These are phyloP conservation scores for Pelecanoides urinatrix DNA, from an alignment of 2,113 vertebrate species.

Conservation along the genomic window DNA sequence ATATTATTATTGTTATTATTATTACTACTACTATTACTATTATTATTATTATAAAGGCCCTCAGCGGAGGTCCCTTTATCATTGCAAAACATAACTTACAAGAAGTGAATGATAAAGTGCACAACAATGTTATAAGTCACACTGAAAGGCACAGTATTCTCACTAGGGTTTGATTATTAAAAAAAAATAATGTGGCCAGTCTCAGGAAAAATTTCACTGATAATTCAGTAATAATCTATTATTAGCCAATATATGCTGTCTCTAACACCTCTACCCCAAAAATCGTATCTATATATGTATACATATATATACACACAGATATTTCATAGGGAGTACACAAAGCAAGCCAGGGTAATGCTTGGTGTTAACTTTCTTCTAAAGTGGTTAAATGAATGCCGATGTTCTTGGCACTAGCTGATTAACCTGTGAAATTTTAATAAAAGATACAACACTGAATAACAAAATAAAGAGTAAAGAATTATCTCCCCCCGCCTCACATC, in stretches of 20 bases:
- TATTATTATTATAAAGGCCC: not conserved
- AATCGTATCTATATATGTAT: fast-evolving
- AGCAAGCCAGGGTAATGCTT: not conserved
- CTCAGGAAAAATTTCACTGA: not conserved
- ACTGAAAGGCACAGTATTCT: not conserved
- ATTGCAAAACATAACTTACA: not conserved
- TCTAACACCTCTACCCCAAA: not conserved
- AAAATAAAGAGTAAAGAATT: constrained; percentile 43
- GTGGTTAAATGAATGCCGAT: not conserved
- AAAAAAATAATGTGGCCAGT: not conserved
- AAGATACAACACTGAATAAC: constrained; percentile 56
- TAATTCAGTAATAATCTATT: not conserved
- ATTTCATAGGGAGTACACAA: not conserved
- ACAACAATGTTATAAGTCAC: not conserved
- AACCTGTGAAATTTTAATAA: constrained; percentile 32
- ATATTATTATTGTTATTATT: not conserved
- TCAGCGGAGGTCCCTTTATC: not conserved
- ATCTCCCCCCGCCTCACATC: not conserved
- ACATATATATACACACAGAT: fast-evolving
- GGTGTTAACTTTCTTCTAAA: not conserved
- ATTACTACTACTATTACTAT: too few species aligned
- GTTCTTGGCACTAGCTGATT: constrained; percentile 21
- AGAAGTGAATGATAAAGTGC: not conserved
- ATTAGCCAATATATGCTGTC: not conserved
- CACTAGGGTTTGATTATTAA: not conserved